Conservation (phyloP, 2,113 vertebrate genomes). For the Esox niger region DNA sequence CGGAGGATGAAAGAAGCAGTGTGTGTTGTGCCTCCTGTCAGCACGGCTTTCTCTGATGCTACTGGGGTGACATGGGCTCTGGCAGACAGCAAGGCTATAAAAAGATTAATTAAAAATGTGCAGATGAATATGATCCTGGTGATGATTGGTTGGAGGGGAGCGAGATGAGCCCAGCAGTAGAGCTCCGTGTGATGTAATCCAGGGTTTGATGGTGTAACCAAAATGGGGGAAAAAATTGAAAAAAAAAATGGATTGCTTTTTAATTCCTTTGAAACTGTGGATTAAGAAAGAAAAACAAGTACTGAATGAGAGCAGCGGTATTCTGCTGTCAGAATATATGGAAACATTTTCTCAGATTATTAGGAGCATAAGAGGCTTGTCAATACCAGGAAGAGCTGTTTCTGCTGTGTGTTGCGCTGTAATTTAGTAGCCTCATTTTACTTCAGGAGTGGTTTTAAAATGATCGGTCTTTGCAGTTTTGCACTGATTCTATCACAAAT, state of each 20-base stretch:
- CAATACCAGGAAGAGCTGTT: not conserved
- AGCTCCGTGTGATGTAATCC: conserved; percentile 55
- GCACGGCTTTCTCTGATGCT: conserved; percentile 17
- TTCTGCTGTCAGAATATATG: not conserved
- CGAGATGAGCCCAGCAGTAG: not conserved
- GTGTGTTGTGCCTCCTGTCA: conserved; percentile 24
- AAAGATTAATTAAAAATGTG: conserved; percentile 69
- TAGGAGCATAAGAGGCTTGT: not conserved
- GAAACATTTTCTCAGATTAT: not conserved
- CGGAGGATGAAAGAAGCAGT: not conserved
- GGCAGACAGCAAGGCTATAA: conserved; percentile 42
- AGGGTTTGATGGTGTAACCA: conserved; percentile 41
- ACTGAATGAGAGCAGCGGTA: not conserved
- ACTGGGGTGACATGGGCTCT: not conserved
- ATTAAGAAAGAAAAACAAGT: conserved; percentile 13
- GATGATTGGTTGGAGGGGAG: conserved; percentile 28
- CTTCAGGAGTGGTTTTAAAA: not conserved
- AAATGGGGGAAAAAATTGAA: not conserved
- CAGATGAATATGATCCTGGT: conserved; percentile 34
- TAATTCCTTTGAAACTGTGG: conserved; percentile 4
- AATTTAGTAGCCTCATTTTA: not conserved
- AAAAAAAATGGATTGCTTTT: conserved; percentile 19
- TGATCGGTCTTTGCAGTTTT: no score
- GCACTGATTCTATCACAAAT: not conserved
- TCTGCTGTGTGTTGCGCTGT: not conserved